phyloP scores from a whole-genome alignment of 1,140 invertebrate species.

The Tetragonula clypearis region DNA sequence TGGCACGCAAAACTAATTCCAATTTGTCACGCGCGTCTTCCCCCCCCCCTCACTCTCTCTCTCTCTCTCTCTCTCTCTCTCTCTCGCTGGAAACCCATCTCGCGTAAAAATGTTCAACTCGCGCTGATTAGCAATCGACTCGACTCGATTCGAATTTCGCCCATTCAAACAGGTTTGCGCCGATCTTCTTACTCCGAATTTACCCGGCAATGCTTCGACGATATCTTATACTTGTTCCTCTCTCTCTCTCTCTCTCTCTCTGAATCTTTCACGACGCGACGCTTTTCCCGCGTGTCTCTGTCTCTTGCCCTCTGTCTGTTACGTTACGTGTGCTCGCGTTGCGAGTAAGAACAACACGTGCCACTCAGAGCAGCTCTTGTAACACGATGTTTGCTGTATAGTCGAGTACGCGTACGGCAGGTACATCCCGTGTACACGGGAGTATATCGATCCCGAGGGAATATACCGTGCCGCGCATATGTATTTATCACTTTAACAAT shows the following conservation, averaged over 20 bases:
- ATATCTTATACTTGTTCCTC: not conserved
- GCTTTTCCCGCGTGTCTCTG: not conserved
- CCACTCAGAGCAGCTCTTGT: constrained; percentile 55
- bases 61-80: too few species aligned
- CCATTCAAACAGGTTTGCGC: not conserved
- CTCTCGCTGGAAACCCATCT: too few species aligned
- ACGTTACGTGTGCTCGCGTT: constrained; percentile 21
- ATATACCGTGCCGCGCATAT: constrained; percentile 48
- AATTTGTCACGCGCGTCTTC: not conserved
- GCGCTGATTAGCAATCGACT: too few species aligned
- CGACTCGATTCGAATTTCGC: too few species aligned
- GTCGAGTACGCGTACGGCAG: constrained; percentile 47
- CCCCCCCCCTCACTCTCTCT: too few species aligned
- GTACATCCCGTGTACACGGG: constrained; percentile 37
- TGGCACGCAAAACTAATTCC: not conserved
- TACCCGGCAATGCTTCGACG: not conserved
- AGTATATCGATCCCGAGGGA: constrained; percentile 53
- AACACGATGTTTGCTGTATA: constrained; percentile 57
- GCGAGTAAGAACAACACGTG: constrained; percentile 66
- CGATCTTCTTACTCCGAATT: not conserved
- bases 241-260: not conserved
- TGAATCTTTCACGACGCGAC: not conserved
- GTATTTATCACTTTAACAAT: constrained; percentile 71
- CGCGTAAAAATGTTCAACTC: too few species aligned
- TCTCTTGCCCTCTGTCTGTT: not conserved